phyloP scores from a whole-genome alignment of 2,888 invertebrate species.

The Xestoiulus laeticollis region DNA sequence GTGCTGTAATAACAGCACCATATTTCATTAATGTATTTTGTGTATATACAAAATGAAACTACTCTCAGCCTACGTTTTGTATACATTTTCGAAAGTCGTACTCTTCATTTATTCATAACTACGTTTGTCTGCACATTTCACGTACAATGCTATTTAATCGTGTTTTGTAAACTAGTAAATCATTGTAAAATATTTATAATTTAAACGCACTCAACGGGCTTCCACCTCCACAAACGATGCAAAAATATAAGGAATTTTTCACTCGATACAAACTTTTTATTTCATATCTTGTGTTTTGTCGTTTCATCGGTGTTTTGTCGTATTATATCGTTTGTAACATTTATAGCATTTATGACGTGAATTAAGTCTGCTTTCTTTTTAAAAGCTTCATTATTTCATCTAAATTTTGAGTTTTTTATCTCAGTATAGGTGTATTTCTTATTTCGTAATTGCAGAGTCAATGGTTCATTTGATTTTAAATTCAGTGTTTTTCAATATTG shows the following conservation, averaged over 20 bases:
- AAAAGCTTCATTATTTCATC: not conserved
- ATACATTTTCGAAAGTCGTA: conserved; percentile 13
- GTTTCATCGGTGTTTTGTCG: not conserved
- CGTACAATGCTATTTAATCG: not conserved
- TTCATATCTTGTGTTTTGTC: not conserved
- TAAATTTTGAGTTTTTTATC: not conserved
- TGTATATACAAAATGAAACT: conserved; percentile 32
- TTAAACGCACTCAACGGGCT: conserved; percentile 41
- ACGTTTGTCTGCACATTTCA: conserved; percentile 16
- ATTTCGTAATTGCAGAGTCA: not conserved
- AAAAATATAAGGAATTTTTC: conserved; percentile 18
- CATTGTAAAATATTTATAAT: conserved; percentile 40
- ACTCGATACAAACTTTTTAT: conserved; percentile 1
- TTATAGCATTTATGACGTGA: not conserved
- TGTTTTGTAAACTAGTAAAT: conserved; percentile 40
- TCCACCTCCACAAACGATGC: conserved; percentile 10
- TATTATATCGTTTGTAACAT: not conserved
- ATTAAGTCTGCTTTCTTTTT: not conserved
- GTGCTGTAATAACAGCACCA: conserved; percentile 3
- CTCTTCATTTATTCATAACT: conserved; percentile 12
- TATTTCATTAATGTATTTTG: conserved; percentile 32
- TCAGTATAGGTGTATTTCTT: not conserved
- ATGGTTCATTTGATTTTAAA: not conserved
- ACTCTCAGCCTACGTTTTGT: conserved; percentile 35
- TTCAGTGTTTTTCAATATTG: conserved; percentile 4